Evolutionary conservation across 1,140 invertebrate genomes (phyloP).

Genomic region (Reticulitermes speratus): DNA sequence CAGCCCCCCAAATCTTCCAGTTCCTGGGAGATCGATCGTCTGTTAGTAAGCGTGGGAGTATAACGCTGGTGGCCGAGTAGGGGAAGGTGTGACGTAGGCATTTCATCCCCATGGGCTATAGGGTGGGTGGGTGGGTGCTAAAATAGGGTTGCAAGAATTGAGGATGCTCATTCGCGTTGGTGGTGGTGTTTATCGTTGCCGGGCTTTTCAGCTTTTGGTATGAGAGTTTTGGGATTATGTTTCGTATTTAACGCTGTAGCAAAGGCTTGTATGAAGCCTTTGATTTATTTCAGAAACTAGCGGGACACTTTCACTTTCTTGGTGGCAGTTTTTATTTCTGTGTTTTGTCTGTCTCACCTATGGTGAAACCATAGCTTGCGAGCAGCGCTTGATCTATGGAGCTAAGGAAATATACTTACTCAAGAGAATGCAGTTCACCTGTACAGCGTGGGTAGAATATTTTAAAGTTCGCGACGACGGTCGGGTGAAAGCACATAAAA

Average conservation of each 20-base stretch:
- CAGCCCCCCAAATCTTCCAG: not conserved
- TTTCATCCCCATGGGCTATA: not conserved
- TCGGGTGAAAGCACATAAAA: no score
- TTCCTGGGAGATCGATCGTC: conserved; percentile 1
- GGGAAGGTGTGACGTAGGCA: not conserved
- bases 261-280: not conserved
- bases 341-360: no score
- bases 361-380: no score
- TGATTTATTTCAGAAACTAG: not conserved
- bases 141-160: not conserved
- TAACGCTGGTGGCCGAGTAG: not conserved
- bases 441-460: no score
- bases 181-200: not conserved
- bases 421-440: no score
- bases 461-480: no score
- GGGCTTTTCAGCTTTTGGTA: not conserved
- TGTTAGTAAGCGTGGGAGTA: not conserved
- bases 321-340: no score
- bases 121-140: not conserved
- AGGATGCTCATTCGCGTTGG: not conserved
- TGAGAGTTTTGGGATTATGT: not conserved
- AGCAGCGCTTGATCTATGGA: no score
- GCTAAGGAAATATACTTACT: no score
- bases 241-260: not conserved
- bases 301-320: no score